phyloP scores from a whole-genome alignment of 2,888 invertebrate species.

The Charanyca ferruginea region DNA sequence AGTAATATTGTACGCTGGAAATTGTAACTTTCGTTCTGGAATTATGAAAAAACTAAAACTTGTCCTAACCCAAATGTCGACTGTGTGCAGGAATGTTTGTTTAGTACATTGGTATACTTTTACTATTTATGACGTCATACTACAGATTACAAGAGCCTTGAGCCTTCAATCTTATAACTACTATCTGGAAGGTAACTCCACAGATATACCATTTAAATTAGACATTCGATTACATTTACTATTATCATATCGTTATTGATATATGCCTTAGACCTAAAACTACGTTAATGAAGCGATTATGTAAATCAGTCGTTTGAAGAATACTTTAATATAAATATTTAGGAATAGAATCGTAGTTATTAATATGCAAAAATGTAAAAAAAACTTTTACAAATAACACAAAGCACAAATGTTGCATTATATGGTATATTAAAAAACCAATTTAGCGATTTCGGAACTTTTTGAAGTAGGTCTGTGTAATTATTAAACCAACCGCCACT shows the following conservation, averaged over 20 bases:
- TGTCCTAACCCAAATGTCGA: background rate
- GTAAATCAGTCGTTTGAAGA: slow-evolving; percentile 87
- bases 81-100: background rate
- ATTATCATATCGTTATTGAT: slow-evolving; percentile 70
- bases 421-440: slow-evolving; percentile 16
- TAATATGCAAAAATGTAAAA: slow-evolving; percentile 36
- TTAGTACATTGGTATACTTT: background rate
- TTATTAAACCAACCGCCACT: slow-evolving; percentile 34
- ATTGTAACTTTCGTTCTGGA: background rate
- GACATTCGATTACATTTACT: slow-evolving; percentile 66
- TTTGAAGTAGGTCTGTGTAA: slow-evolving; percentile 20
- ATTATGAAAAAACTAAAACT: too few relatives aligned
- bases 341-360: slow-evolving; percentile 48
- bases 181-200: slow-evolving; percentile 25
- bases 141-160: slow-evolving; percentile 44
- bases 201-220: slow-evolving; percentile 57
- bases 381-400: slow-evolving; percentile 25
- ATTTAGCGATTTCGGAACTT: slow-evolving; percentile 15
- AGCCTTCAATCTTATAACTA: slow-evolving; percentile 45
- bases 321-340: slow-evolving; percentile 75
- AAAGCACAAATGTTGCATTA: slow-evolving; percentile 26
- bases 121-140: slow-evolving; percentile 26
- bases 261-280: slow-evolving; percentile 75
- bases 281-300: slow-evolving; percentile 80
- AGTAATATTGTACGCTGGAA: too few relatives aligned